phyloP scores from a whole-genome alignment of 2,797 vertebrate genomes.

The Lates japonicus region DNA sequence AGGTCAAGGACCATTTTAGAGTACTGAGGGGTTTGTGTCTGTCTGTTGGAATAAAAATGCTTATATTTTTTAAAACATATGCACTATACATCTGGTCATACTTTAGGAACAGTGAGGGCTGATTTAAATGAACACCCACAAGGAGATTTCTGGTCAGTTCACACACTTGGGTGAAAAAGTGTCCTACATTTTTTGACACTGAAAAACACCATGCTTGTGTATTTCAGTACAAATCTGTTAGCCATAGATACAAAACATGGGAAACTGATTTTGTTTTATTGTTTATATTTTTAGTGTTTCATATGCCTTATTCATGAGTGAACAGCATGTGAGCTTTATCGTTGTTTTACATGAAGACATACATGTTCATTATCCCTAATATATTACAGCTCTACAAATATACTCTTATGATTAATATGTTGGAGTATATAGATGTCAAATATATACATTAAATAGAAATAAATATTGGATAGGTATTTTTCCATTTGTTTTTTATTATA shows the following conservation, averaged over 20 bases:
- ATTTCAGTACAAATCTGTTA: neutral
- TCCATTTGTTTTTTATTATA: neutral
- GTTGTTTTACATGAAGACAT: neutral
- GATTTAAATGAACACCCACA: neutral
- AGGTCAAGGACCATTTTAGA: conserved; percentile 71
- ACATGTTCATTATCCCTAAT: no score
- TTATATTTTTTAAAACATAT: neutral
- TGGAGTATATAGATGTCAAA: neutral
- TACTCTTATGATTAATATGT: no score
- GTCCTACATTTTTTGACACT: neutral
- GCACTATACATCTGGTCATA: no score
- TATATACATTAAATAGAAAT: neutral
- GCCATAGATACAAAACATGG: neutral
- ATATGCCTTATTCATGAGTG: neutral
- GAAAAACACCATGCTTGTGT: neutral
- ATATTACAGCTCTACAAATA: neutral
- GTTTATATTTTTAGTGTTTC: neutral
- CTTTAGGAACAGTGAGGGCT: rapidly evolving
- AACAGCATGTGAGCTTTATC: neutral
- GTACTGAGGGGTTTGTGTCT: neutral
- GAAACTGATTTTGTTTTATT: neutral
- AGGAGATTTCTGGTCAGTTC: neutral
- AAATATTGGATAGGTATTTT: neutral
- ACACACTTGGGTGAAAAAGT: neutral
- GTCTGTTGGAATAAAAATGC: conserved; percentile 6